Conservation (phyloP, 1,140 invertebrate genomes). For the Drosophila arawakana region DNA sequence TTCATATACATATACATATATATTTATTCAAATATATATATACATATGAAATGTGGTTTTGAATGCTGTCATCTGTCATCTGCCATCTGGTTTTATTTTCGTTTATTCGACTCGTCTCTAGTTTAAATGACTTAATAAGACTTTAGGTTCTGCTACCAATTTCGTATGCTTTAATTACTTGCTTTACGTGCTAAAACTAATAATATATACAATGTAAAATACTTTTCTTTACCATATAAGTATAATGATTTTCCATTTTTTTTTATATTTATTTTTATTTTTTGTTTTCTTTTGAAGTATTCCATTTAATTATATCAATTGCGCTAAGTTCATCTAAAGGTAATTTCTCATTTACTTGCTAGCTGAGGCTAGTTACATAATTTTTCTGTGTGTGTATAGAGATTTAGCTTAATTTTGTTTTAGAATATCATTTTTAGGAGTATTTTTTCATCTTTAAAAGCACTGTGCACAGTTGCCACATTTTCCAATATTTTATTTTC, state of each 20-base stretch:
- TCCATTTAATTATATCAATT: slow-evolving; percentile 81
- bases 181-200: slow-evolving; percentile 81
- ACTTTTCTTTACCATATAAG: slow-evolving; percentile 53
- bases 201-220: slow-evolving; percentile 84
- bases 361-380: slow-evolving; percentile 34
- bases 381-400: slow-evolving; percentile 32
- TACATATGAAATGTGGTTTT: slow-evolving; percentile 46
- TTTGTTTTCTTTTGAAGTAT: slow-evolving; percentile 49
- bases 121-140: slow-evolving; percentile 69
- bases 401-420: slow-evolving; percentile 64
- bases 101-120: slow-evolving; percentile 35
- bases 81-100: slow-evolving; percentile 46
- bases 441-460: slow-evolving; percentile 46
- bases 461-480: not conserved
- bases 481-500: too few relatives aligned
- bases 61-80: slow-evolving; percentile 35
- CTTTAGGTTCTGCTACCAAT: slow-evolving; percentile 65
- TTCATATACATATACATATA: slow-evolving; percentile 33
- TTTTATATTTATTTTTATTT: not conserved
- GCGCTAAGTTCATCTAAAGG: slow-evolving; percentile 84
- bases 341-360: slow-evolving; percentile 61
- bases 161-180: slow-evolving; percentile 60
- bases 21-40: slow-evolving; percentile 34
- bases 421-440: slow-evolving; percentile 77
- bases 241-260: slow-evolving; percentile 16